These are phyloP conservation scores for Agapetus fuscipes DNA, from an alignment of 2,888 invertebrate genomes.

Conservation along the genomic window DNA sequence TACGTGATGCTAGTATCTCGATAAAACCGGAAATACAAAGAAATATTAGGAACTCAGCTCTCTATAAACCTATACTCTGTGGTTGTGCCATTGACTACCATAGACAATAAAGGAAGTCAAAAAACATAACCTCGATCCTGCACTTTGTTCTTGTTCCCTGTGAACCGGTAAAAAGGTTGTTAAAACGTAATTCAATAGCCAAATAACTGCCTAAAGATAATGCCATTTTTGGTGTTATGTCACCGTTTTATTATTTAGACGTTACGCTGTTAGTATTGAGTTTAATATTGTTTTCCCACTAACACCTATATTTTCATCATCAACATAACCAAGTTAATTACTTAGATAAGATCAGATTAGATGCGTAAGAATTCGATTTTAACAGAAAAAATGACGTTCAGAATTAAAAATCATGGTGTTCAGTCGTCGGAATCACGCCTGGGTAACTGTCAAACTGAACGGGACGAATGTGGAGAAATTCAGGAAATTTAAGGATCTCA, in stretches of 20 bases:
- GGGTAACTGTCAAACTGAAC: no score
- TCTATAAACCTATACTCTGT: no score
- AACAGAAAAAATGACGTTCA: no score
- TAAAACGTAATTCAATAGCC: neutral
- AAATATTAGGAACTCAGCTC: no score
- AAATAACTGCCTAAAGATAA: constrained; percentile 1
- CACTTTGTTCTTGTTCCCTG: neutral
- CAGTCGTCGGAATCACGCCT: no score
- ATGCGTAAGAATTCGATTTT: neutral
- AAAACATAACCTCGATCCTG: neutral
- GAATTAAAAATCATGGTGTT: no score
- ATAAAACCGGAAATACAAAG: no score
- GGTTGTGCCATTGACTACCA: neutral
- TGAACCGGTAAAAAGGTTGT: neutral
- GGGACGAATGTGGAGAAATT: no score
- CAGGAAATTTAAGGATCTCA: no score
- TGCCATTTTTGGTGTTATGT: constrained; percentile 25
- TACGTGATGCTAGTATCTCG: no score
- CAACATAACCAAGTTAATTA: constrained; percentile 4
- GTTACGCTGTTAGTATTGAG: constrained; percentile 43
- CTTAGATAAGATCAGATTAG: neutral
- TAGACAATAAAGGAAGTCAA: neutral
- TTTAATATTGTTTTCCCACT: constrained; percentile 1
- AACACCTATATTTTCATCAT: constrained; percentile 1
- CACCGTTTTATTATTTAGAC: constrained; percentile 42